These are phyloP conservation scores for Pycnomerus fuliginosus DNA, from an alignment of 2,888 invertebrate species.

Conservation along the genomic window DNA sequence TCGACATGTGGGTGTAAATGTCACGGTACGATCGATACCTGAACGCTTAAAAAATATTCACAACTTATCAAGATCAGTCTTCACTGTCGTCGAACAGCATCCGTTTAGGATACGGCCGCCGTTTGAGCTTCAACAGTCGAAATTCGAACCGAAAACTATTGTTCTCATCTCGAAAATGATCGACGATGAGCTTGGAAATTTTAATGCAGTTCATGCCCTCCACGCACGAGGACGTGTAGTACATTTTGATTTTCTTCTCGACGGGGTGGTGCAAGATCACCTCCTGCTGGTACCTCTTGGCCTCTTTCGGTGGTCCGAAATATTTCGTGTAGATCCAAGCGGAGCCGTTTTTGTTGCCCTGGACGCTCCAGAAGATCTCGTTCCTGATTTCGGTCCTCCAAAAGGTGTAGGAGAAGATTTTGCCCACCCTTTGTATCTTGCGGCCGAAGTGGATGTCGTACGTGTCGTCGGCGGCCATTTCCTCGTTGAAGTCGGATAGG, in stretches of 20 bases:
- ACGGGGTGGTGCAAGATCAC: conserved; percentile 46
- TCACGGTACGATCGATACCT: no score
- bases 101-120: conserved; percentile 40
- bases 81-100: conserved; percentile 29
- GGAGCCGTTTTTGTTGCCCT: conserved; percentile 42
- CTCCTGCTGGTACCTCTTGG: conserved; percentile 45
- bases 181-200: conserved; percentile 44
- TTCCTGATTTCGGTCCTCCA: conserved; percentile 48
- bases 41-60: no score
- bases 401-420: conserved; percentile 49
- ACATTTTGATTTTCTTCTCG: conserved; percentile 47
- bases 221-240: conserved; percentile 42
- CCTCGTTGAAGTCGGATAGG: conserved; percentile 35
- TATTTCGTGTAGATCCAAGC: conserved; percentile 47
- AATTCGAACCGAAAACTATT: conserved; percentile 48
- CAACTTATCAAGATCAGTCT: no score
- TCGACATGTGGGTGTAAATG: no score
- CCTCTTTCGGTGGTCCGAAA: conserved; percentile 44
- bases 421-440: conserved; percentile 42
- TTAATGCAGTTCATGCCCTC: conserved; percentile 45
- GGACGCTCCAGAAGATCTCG: conserved; percentile 51
- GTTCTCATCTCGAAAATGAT: conserved; percentile 44
- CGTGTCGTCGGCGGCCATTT: conserved; percentile 36
- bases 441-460: conserved; percentile 44
- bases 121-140: conserved; percentile 41